These are phyloP conservation scores for Archocentrus centrarchus DNA, from an alignment of 2,113 vertebrate genomes.

Conservation along the genomic window DNA sequence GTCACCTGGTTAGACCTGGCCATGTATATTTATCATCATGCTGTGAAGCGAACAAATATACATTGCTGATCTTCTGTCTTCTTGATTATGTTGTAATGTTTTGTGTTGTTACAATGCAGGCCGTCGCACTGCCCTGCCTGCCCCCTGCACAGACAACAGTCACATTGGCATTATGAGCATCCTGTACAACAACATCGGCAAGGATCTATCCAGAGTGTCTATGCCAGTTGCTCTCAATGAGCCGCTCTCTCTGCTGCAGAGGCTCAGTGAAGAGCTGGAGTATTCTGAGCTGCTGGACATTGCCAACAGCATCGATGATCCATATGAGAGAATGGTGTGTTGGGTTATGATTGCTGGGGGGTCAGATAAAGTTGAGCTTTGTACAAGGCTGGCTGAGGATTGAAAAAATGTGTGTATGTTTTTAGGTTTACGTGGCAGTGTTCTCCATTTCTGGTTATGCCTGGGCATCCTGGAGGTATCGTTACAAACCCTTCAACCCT, in stretches of 20 bases:
- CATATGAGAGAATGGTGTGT: conserved; percentile 89
- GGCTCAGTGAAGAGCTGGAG: conserved; percentile 91
- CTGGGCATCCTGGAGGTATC: conserved; percentile 88
- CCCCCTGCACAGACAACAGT: conserved; percentile 79
- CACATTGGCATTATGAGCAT: conserved; percentile 92
- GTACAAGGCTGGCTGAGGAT: background rate
- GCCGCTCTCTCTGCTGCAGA: conserved; percentile 88
- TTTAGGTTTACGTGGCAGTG: conserved; percentile 87
- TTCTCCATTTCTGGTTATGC: conserved; percentile 94
- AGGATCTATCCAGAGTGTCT: conserved; percentile 91
- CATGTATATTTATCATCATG: background rate
- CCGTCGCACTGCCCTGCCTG: conserved; percentile 83
- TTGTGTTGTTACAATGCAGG: conserved; percentile 40
- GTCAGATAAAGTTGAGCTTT: background rate
- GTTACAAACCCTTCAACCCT: conserved; percentile 95
- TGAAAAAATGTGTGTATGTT: accelerated
- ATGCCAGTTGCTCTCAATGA: conserved; percentile 92
- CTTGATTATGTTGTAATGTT: background rate
- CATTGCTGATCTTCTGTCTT: background rate
- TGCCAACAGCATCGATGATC: conserved; percentile 84
- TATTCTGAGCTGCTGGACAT: conserved; percentile 88
- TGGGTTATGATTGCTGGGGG: background rate
- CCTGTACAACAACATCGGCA: conserved; percentile 93
- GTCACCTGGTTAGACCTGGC: background rate
- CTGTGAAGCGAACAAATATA: background rate